phyloP scores from a whole-genome alignment of 2,113 vertebrate genomes.

The Lophura nycthemera region DNA sequence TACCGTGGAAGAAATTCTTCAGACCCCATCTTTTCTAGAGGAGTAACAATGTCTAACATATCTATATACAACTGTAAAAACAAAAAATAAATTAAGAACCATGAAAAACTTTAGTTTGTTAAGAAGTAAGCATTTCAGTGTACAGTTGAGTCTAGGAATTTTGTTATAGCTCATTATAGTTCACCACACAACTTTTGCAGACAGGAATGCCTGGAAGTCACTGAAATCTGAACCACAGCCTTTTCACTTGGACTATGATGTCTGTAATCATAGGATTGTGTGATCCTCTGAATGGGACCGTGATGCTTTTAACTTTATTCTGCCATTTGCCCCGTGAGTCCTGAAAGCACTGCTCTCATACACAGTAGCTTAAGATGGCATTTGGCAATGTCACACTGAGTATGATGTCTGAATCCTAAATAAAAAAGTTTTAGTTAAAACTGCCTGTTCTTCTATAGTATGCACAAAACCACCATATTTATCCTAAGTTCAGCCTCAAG shows the following conservation, averaged over 20 bases:
- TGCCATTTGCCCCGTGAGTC: not conserved
- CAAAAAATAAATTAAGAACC: not conserved
- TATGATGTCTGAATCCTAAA: not conserved
- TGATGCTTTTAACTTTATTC: not conserved
- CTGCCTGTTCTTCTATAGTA: not conserved
- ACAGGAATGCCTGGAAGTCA: not conserved
- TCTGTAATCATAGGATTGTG: not conserved
- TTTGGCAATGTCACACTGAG: not conserved
- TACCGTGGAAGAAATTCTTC: slow-evolving; percentile 93
- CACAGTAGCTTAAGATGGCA: not conserved
- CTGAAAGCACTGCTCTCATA: not conserved
- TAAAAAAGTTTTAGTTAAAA: not conserved
- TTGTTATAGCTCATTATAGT: not conserved
- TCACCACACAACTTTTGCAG: not conserved
- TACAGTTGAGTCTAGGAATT: not conserved
- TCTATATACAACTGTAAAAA: slow-evolving; percentile 90
- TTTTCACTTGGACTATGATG: not conserved
- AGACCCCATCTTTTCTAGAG: slow-evolving; percentile 79
- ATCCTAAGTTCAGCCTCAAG: not conserved
- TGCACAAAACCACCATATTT: not conserved
- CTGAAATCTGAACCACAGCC: fast-evolving
- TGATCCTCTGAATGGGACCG: not conserved
- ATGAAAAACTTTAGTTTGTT: not conserved
- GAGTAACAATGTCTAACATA: slow-evolving; percentile 85
- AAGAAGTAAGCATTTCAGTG: not conserved